Percentiles rank a stretch among this genome's conserved stretches.
Conservation (phyloP, 2,888 invertebrate species). For the Trichacis sp. region DNA sequence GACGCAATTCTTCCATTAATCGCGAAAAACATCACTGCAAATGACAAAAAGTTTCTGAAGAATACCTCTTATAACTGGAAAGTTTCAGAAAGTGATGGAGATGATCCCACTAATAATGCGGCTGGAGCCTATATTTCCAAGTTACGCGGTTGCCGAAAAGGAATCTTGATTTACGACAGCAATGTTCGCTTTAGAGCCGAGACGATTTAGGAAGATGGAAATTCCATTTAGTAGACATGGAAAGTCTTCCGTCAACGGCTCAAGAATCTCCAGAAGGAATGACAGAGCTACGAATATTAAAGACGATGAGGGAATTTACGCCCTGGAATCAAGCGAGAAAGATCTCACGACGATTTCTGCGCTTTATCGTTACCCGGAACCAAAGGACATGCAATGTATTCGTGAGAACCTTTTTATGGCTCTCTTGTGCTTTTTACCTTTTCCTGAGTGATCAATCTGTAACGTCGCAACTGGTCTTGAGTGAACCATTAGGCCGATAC, state of each 20-base stretch:
- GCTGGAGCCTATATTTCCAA: background rate
- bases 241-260: conserved; percentile 1
- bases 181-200: background rate
- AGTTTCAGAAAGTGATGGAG: no score
- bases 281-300: background rate
- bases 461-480: background rate
- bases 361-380: background rate
- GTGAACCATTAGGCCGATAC: background rate
- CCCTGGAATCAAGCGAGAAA: background rate
- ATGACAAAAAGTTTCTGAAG: no score
- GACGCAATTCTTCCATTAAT: no score
- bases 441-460: background rate
- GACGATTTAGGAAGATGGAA: background rate
- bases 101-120: no score
- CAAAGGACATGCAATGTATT: background rate
- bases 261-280: background rate
- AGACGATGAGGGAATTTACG: background rate
- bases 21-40: no score
- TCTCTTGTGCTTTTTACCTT: background rate
- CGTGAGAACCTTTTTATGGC: background rate
- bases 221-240: background rate
- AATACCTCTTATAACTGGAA: no score
- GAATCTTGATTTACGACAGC: background rate
- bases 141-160: background rate
- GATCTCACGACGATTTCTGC: background rate